Conservation (phyloP, 1,140 invertebrate genomes). For the Papilio helenus region DNA sequence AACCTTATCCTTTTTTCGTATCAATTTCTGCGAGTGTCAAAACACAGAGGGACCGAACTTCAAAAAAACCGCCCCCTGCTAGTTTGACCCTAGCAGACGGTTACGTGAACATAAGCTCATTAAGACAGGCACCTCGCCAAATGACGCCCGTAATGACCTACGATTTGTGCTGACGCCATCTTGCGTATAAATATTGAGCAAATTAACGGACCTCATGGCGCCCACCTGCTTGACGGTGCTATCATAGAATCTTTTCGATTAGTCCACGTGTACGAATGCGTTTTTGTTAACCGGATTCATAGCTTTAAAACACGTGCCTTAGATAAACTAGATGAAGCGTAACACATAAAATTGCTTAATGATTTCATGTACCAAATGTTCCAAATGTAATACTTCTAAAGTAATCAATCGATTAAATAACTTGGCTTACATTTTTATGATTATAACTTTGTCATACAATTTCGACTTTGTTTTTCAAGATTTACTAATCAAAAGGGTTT, state of each 20-base stretch:
- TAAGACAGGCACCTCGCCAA: constrained; percentile 71
- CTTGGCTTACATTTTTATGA: too few relatives aligned
- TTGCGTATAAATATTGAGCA: constrained; percentile 79
- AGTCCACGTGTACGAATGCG: not conserved
- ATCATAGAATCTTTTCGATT: constrained; percentile 26
- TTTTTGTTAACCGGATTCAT: not conserved
- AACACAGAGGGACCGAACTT: not conserved
- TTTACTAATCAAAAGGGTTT: too few relatives aligned
- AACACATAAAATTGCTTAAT: not conserved
- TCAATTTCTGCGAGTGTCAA: constrained; percentile 25
- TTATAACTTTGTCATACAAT: too few relatives aligned
- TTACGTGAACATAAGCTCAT: constrained; percentile 54
- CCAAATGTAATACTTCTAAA: too few relatives aligned
- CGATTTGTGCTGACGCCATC: constrained; percentile 72
- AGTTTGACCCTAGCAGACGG: constrained; percentile 36
- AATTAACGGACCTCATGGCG: constrained; percentile 74
- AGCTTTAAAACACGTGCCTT: not conserved
- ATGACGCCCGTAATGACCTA: constrained; percentile 71
- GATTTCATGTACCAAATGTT: too few relatives aligned
- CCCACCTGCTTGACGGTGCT: constrained; percentile 68
- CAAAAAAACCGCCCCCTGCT: constrained; percentile 23
- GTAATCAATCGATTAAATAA: too few relatives aligned
- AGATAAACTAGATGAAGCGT: not conserved
- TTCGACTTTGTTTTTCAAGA: too few relatives aligned
- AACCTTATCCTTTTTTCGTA: constrained; percentile 7